Percentiles rank a stretch among this genome's conserved stretches.
These are phyloP conservation scores for Acronicta alni DNA, from an alignment of 2,888 invertebrate species.

Conservation along the genomic window DNA sequence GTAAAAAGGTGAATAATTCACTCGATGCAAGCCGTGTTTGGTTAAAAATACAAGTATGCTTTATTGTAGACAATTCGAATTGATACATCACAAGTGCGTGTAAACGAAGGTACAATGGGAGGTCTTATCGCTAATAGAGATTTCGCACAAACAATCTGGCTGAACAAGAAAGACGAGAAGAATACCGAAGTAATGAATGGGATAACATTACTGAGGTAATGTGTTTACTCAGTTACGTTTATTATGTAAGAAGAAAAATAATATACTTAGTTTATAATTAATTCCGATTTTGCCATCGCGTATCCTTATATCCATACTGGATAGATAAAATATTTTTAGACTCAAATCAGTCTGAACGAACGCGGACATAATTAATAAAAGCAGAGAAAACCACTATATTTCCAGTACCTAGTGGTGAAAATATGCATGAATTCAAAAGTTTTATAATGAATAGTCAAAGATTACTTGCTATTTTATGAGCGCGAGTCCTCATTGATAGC, in stretches of 20 bases:
- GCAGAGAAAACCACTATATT: constrained; percentile 21
- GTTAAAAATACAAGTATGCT: background rate
- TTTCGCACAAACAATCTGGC: too few relatives aligned
- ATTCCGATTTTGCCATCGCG: too few relatives aligned
- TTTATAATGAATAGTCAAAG: constrained; percentile 64
- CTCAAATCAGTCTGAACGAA: constrained; percentile 19
- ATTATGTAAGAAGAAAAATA: too few relatives aligned
- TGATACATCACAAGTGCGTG: background rate
- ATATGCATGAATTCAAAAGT: constrained; percentile 62
- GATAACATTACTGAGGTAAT: too few relatives aligned
- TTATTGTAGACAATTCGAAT: background rate
- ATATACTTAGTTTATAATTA: too few relatives aligned
- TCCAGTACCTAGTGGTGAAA: constrained; percentile 44
- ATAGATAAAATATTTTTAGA: background rate
- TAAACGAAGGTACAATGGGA: too few relatives aligned
- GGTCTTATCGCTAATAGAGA: too few relatives aligned
- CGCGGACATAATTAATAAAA: constrained; percentile 44
- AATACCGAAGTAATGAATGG: too few relatives aligned
- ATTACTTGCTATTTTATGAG: constrained; percentile 49
- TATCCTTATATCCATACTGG: too few relatives aligned
- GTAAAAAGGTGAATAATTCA: constrained; percentile 13
- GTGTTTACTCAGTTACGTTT: background rate
- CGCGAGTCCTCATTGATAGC: constrained; percentile 34
- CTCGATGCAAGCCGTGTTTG: background rate
- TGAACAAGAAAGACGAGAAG: too few relatives aligned